These are phyloP conservation scores for Rhincodon typus DNA, from an alignment of 2,797 vertebrate species.

Conservation along the genomic window DNA sequence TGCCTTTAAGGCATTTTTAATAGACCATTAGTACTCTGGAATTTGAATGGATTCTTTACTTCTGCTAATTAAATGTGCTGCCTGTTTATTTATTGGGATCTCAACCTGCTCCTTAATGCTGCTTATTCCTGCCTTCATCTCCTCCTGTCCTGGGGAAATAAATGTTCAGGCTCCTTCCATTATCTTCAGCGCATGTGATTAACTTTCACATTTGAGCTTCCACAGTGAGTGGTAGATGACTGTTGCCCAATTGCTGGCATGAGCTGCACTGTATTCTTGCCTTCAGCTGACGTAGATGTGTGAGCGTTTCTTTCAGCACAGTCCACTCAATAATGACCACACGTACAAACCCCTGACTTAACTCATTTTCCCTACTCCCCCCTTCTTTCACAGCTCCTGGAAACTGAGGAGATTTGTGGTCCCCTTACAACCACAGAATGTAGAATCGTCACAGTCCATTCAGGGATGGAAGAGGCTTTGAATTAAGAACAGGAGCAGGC, in stretches of 20 bases:
- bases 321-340: neutral
- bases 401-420: neutral
- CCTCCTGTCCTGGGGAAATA: neutral
- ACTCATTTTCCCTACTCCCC: neutral
- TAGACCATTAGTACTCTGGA: neutral
- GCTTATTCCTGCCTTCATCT: neutral
- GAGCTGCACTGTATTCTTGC: neutral
- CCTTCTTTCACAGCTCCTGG: neutral
- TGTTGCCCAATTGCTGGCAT: neutral
- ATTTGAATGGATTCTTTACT: neutral
- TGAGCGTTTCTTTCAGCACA: neutral
- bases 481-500: too few relatives aligned
- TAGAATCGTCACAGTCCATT: neutral
- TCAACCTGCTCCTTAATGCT: neutral
- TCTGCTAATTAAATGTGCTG: neutral
- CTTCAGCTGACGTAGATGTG: neutral
- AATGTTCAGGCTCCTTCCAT: neutral
- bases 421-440: neutral
- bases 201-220: neutral
- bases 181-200: neutral
- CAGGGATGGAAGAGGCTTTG: neutral
- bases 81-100: neutral
- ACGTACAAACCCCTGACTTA: neutral
- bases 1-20: neutral
- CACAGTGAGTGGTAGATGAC: neutral